phyloP scores from a whole-genome alignment of 2,113 vertebrate genomes.

The Falco punctatus region DNA sequence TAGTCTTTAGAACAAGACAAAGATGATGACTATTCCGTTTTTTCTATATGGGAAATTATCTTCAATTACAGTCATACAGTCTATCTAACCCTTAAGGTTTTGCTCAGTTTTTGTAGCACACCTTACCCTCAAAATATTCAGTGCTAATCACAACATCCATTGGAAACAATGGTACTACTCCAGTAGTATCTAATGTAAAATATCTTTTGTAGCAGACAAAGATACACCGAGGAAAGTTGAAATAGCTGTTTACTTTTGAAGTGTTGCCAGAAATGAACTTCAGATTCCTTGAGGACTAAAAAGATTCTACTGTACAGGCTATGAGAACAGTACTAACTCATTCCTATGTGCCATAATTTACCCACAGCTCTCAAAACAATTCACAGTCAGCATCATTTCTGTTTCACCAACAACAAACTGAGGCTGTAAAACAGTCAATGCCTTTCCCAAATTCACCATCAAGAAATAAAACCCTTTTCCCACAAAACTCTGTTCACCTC shows the following conservation, averaged over 20 bases:
- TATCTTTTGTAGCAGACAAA: background rate
- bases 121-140: background rate
- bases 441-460: background rate
- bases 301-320: background rate
- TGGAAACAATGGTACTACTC: background rate
- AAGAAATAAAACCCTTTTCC: background rate
- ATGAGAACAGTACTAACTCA: background rate
- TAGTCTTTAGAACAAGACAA: background rate
- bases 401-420: background rate
- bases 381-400: background rate
- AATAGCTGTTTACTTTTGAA: background rate
- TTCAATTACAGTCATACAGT: background rate
- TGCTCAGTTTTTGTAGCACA: background rate
- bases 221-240: background rate
- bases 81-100: background rate
- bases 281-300: background rate
- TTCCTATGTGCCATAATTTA: background rate
- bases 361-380: background rate
- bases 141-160: background rate
- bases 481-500: background rate
- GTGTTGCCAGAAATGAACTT: background rate
- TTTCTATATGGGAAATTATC: background rate
- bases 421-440: background rate
- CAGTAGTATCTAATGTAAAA: background rate
- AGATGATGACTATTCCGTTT: background rate